These are phyloP conservation scores for Orchestes rusci DNA, from an alignment of 2,888 invertebrate genomes.

Conservation along the genomic window DNA sequence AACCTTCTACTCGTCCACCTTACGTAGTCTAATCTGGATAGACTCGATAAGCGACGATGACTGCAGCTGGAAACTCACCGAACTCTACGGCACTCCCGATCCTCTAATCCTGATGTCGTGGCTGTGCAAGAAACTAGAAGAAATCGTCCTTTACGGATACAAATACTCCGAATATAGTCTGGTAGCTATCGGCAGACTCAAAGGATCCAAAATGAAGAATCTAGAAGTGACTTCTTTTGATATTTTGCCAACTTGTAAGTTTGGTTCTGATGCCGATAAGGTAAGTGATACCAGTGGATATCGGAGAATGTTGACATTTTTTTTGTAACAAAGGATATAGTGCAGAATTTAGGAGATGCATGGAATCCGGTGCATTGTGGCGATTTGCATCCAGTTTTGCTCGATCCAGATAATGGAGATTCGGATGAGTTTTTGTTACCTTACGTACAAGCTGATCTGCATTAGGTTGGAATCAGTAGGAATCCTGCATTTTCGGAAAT, in stretches of 20 bases:
- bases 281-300: conserved; percentile 5
- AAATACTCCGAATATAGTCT: conserved; percentile 56
- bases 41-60: conserved; percentile 45
- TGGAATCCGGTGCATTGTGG: conserved; percentile 51
- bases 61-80: conserved; percentile 31
- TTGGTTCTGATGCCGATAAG: conserved; percentile 7
- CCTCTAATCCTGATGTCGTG: conserved; percentile 61
- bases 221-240: conserved; percentile 52
- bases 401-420: conserved; percentile 47
- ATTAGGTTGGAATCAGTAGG: too few relatives aligned
- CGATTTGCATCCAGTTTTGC: conserved; percentile 50
- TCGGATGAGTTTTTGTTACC: conserved; percentile 54
- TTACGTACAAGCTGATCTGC: conserved; percentile 48
- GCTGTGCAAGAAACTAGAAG: conserved; percentile 53
- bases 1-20: conserved; percentile 46
- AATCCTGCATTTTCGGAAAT: too few relatives aligned
- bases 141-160: conserved; percentile 52
- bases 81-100: conserved; percentile 41
- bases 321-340: conserved; percentile 45
- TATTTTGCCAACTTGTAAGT: conserved; percentile 34
- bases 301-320: not conserved
- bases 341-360: conserved; percentile 47
- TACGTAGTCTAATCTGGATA: conserved; percentile 55
- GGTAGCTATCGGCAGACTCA: conserved; percentile 57
- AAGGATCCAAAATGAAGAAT: conserved; percentile 49